Conservation (phyloP, 2,113 vertebrate genomes). For the Festucalex cinctus region DNA sequence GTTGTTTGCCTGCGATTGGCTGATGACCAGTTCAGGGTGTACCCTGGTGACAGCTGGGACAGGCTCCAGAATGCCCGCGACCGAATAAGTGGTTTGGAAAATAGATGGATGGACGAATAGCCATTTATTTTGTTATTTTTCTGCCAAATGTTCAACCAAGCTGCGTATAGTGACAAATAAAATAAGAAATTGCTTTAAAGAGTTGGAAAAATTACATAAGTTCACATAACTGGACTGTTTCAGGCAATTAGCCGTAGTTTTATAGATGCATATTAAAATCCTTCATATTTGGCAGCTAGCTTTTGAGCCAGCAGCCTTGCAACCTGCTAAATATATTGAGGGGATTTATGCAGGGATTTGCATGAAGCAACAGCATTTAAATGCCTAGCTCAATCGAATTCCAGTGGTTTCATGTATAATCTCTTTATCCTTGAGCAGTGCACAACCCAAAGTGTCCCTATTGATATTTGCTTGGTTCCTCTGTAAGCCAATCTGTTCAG, state of each 20-base stretch:
- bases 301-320: constrained; percentile 33
- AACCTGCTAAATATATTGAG: constrained; percentile 52
- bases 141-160: neutral
- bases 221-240: neutral
- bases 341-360: constrained; percentile 61
- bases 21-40: no score
- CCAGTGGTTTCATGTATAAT: constrained; percentile 61
- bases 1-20: no score
- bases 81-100: no score
- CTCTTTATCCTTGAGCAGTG: constrained; percentile 59
- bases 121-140: no score
- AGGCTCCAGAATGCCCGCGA: no score
- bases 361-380: constrained; percentile 57
- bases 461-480: constrained; percentile 60
- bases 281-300: constrained; percentile 23
- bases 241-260: constrained; percentile 6
- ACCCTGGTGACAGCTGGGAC: no score
- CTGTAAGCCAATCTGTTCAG: constrained; percentile 51
- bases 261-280: constrained; percentile 22
- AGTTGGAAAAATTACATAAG: neutral
- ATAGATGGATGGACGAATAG: no score
- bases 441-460: constrained; percentile 51
- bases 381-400: constrained; percentile 50
- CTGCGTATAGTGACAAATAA: neutral
- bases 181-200: neutral